Evolutionary conservation across 2,888 invertebrate genomes (phyloP), one percentile per base, ranked within the genome.

Genomic region (Chrysina gloriosa): DNA sequence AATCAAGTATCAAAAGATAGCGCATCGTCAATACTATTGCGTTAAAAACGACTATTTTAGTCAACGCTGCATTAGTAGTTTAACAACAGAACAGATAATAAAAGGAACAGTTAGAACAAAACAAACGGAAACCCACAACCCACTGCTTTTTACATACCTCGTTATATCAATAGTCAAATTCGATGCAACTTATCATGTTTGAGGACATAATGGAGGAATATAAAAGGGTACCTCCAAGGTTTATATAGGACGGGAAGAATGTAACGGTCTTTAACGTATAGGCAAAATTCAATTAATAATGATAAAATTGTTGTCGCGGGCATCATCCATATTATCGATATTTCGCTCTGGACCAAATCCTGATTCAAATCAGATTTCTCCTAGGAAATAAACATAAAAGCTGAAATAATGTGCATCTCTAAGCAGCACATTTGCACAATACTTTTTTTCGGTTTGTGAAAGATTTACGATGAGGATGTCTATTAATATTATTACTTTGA

Each of bases 101-200:
- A n/a, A n/a, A n/a, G n/a, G n/a, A n/a, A n/a, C n/a, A n/a, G n/a
- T n/a, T n/a, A n/a, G n/a, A n/a, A n/a, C n/a, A n/a, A n/a, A 45
- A 48, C 48, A 48, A 42, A 42, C 7, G 16, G 16, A 42, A 42
- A 7, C 42, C 42, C 42, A 42, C 19, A 42, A 42, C 42, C 42
- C 42, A 42, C 11, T 11, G 14, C 14, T 29, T 29, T 23, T 61
- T 71, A 76, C 76, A 73, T 75, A 74, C 75, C 76, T 80, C 52
- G 5, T 31, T 25, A 52, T 14, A 14, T 16, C 21, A 29, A 29
- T 16, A 27, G 27, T 61, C 74, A 74, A 74, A 73, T 71, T 73
- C 77, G 81, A 75, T 81, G 80, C 70, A 83, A 76, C 75, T 82
- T 83, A 75, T 75, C 76, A 75, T 83, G 81, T 76, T 79, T 82